phyloP scores from a whole-genome alignment of 2,797 vertebrate genomes.

The Thunnus albacares region DNA sequence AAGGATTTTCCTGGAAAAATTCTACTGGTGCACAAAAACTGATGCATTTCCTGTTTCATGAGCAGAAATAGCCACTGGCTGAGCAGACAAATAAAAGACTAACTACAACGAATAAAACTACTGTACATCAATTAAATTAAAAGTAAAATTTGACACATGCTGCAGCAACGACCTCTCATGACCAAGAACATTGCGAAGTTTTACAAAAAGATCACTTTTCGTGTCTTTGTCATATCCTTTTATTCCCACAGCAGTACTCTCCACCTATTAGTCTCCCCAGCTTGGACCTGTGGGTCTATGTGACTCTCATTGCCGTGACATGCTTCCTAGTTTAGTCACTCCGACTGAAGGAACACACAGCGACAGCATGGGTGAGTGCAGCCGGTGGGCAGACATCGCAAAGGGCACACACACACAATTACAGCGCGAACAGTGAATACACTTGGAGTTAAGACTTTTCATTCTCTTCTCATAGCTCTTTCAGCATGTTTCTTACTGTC shows the following conservation, averaged over 20 bases:
- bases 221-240: constrained; percentile 13
- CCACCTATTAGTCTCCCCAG: constrained; percentile 10
- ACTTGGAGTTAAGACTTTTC: constrained; percentile 36
- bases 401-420: constrained; percentile 40
- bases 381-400: constrained; percentile 62
- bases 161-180: neutral
- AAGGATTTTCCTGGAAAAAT: neutral
- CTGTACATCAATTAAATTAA: neutral
- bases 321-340: constrained; percentile 62
- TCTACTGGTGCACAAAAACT: neutral
- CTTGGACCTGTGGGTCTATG: constrained; percentile 22
- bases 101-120: neutral
- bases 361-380: constrained; percentile 49
- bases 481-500: constrained; percentile 39
- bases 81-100: neutral
- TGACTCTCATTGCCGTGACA: constrained; percentile 34
- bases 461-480: constrained; percentile 28
- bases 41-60: neutral
- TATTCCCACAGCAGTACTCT: neutral
- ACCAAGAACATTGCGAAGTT: neutral
- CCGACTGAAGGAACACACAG: constrained; percentile 48
- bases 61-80: neutral
- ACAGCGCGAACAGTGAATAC: constrained; percentile 43
- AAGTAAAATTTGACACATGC: neutral
- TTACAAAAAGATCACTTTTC: neutral